A percentile compares a stretch with the other conserved stretches of the same genome.
Conservation (phyloP, 2,113 vertebrate species). For the Bos javanicus region DNA sequence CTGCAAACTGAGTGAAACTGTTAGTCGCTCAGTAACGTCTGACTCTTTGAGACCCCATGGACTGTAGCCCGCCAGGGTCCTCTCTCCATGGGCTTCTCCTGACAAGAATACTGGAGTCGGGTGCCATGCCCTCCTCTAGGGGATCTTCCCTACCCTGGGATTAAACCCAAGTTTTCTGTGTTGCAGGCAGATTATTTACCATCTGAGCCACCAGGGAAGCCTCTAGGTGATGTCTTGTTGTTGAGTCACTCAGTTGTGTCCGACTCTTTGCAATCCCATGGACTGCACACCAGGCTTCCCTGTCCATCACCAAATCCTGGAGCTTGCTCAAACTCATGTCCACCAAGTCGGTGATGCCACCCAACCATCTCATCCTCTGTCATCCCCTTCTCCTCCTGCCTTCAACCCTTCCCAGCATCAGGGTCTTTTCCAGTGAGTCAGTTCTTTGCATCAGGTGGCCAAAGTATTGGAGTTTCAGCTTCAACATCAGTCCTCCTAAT, state of each 20-base stretch:
- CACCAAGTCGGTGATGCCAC: background rate
- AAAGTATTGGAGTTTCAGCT: background rate
- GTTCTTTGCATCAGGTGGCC: background rate
- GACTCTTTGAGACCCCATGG: background rate
- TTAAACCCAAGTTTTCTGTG: background rate
- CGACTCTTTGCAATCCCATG: rapidly evolving
- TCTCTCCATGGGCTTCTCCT: background rate
- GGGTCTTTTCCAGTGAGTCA: background rate
- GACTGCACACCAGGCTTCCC: background rate
- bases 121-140: background rate
- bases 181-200: background rate
- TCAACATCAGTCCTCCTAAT: background rate
- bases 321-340: background rate
- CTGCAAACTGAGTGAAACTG: background rate
- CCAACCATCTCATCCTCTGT: background rate
- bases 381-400: background rate
- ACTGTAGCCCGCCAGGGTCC: background rate
- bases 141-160: background rate
- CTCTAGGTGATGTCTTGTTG: background rate
- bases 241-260: background rate
- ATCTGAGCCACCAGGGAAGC: background rate
- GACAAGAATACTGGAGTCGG: background rate
- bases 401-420: background rate
- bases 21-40: rapidly evolving
- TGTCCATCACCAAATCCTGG: background rate